phyloP scores from a whole-genome alignment of 2,113 vertebrate genomes.

The Paraplagusia blochii region DNA sequence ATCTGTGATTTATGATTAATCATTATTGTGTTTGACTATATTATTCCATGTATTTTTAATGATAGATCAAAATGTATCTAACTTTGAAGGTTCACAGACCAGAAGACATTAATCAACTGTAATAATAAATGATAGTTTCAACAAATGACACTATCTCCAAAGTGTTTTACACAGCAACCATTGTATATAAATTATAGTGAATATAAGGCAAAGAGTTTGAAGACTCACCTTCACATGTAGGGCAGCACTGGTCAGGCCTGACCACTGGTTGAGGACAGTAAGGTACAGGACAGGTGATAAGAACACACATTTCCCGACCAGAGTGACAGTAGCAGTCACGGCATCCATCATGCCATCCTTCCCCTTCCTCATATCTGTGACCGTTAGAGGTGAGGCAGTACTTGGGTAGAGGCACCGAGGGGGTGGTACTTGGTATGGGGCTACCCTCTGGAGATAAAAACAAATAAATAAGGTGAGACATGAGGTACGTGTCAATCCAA shows the following conservation, averaged over 20 bases:
- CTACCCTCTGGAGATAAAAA: slow-evolving; percentile 62
- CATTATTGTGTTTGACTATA: too few relatives aligned
- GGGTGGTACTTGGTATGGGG: slow-evolving; percentile 46
- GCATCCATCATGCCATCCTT: slow-evolving; percentile 80
- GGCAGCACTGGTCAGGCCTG: slow-evolving; percentile 76
- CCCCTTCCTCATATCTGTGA: slow-evolving; percentile 69
- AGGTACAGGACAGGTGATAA: slow-evolving; percentile 78
- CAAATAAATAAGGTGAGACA: too few relatives aligned
- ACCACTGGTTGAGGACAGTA: slow-evolving; percentile 75
- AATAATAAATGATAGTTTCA: too few relatives aligned
- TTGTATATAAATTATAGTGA: background rate
- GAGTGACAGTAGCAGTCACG: slow-evolving; percentile 79
- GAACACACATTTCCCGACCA: slow-evolving; percentile 80
- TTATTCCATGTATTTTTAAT: too few relatives aligned
- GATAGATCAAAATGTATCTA: too few relatives aligned
- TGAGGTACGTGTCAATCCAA: background rate
- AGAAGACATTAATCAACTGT: too few relatives aligned
- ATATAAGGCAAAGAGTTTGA: background rate
- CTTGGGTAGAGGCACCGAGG: slow-evolving; percentile 33
- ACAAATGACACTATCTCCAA: too few relatives aligned
- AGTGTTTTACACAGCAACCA: too few relatives aligned
- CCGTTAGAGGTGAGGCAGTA: slow-evolving; percentile 74
- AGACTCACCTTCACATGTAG: slow-evolving; percentile 76
- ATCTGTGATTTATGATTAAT: too few relatives aligned
- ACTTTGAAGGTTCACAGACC: too few relatives aligned